Conservation (phyloP, 1,140 invertebrate genomes). For the Drosophila seguyi region DNA sequence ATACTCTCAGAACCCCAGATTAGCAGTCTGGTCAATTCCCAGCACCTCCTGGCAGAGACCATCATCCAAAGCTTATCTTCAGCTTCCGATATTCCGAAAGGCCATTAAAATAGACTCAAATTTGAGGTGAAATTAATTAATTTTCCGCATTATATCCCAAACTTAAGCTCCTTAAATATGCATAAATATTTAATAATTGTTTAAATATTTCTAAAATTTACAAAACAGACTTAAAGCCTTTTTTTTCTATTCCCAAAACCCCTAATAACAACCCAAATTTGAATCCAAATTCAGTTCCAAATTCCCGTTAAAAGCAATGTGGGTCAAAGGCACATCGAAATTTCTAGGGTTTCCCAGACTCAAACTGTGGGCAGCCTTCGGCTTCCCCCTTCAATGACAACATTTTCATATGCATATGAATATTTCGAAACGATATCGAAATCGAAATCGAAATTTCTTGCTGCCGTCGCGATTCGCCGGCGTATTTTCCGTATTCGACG, state of each 20-base stretch:
- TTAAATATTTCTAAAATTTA: slow-evolving; percentile 8
- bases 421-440: slow-evolving; percentile 32
- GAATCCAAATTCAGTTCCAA: not conserved
- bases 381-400: slow-evolving; percentile 40
- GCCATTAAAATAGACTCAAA: not conserved
- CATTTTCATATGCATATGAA: slow-evolving; percentile 61
- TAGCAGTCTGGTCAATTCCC: not conserved
- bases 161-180: slow-evolving; percentile 38
- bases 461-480: not conserved
- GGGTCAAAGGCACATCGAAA: slow-evolving; percentile 38
- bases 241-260: too few species aligned
- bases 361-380: not conserved
- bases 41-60: not conserved
- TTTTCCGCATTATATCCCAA: slow-evolving; percentile 21
- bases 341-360: slow-evolving; percentile 42
- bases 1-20: not conserved
- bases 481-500: slow-evolving; percentile 54
- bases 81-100: not conserved
- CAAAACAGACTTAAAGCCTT: too few species aligned
- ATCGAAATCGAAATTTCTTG: slow-evolving; percentile 49
- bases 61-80: not conserved
- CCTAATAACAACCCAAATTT: not conserved
- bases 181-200: slow-evolving; percentile 37
- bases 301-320: slow-evolving; percentile 10
- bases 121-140: too few species aligned